Base-by-base conservation (phyloP, 2,888 invertebrate genomes). In the Ornithoptera alexandrae region DNA sequence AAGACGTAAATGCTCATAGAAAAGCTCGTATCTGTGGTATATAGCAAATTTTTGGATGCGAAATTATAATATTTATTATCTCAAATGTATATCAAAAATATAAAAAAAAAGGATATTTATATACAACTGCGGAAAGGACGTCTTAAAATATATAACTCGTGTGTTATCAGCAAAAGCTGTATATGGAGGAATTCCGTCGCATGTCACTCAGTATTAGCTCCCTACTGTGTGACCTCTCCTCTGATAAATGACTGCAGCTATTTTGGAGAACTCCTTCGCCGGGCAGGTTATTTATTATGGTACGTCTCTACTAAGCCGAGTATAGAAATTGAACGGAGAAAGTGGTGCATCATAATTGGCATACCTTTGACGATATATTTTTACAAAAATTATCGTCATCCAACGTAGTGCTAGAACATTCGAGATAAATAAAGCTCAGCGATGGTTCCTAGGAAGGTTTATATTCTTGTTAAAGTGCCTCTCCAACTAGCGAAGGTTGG, bases 161-260 rank as follows among this genome's bases (percentile, higher is more conserved):
- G 36, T 50, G 24, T 59, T 42, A 53, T 46, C 64, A 70, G 62
- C 67, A 67, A 64, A 36, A 57, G 67, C 59, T 50, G 15, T 59
- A 24, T 68, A 68, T 64, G 24, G 65, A 30, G 36, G 46, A 60
- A 62, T 18, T 36, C 70, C 64, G 67, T 71, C 70, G 70, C 70
- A 67, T 67, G 70, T 71, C 70, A 71, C 67, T 71, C 70, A 71
- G 67, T 71, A 71, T 71, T 71, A 71, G 67, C 64, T 67, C 61
- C 53, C 63, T 56, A 62, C 56, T 60, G 67, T n/a, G 62, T 67
- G 70, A 71, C 70, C 70, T 65, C 61, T 61, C 70, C 18, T 56
- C 60, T 70, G 70, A 71, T 71, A 71, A 71, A 71, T 71, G 70
- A 71, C 70, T 65, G 42, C 5, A 60, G 61, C 30, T 65, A 68